phyloP scores from a whole-genome alignment of 2,797 vertebrate genomes.

The Nannoperca obscura region DNA sequence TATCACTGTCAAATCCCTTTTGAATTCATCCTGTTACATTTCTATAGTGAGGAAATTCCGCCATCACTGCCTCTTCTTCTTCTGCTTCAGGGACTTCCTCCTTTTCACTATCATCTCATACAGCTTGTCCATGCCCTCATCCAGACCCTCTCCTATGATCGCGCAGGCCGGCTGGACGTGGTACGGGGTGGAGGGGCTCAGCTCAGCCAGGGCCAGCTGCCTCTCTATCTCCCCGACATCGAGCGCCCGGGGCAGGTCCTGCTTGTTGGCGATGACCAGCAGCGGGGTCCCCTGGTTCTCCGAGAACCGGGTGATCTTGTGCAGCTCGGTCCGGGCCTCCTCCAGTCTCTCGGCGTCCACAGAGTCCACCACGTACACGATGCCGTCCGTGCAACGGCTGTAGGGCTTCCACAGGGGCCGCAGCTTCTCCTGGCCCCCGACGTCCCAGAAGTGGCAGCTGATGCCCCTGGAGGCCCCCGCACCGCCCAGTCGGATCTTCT shows the following conservation, averaged over 20 bases:
- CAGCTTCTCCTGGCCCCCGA: constrained; percentile 98
- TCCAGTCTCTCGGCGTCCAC: constrained; percentile 96
- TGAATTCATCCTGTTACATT: constrained; percentile 5
- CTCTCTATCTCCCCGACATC: constrained; percentile 94
- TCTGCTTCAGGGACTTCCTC: constrained; percentile 94
- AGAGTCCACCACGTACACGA: constrained; percentile 99
- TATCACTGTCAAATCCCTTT: neutral
- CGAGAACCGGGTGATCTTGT: constrained; percentile 96
- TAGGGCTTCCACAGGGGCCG: constrained; percentile 98
- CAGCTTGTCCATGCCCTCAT: constrained; percentile 97
- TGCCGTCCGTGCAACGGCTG: constrained; percentile 97
- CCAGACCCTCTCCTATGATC: constrained; percentile 97
- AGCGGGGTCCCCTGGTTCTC: constrained; percentile 97
- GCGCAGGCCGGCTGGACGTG: constrained; percentile 98
- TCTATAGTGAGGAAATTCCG: neutral
- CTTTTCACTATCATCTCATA: constrained; percentile 98
- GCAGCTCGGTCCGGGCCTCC: constrained; percentile 96
- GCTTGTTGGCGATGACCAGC: constrained; percentile 98
- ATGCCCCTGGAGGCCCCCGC: constrained; percentile 91
- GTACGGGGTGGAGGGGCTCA: constrained; percentile 94
- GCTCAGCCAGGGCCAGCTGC: constrained; percentile 94
- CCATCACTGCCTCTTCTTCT: constrained; percentile 88
- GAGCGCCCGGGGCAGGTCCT: constrained; percentile 95
- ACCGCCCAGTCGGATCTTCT: constrained; percentile 93
- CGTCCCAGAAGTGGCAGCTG: constrained; percentile 99